Base-by-base conservation (phyloP, 2,888 invertebrate genomes). In the Pilophorus perplexus region DNA sequence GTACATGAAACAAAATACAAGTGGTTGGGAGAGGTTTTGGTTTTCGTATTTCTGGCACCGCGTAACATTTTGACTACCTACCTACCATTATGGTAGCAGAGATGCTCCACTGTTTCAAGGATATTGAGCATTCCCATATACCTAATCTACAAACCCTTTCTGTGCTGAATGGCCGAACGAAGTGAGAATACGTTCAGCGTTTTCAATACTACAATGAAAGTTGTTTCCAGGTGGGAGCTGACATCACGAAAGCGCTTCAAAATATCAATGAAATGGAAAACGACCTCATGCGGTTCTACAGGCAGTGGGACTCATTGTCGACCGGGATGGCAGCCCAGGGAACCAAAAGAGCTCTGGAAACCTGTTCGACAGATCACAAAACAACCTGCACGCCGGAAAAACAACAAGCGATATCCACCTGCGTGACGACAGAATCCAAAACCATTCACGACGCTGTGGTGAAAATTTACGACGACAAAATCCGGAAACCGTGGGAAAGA, bases 191-290 rank as follows among this genome's bases (percentile, higher is more conserved):
- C n/a, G n/a, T n/a, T n/a, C n/a, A n/a, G n/a, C n/a, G n/a, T n/a
- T n/a, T n/a, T n/a, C n/a, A n/a, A n/a, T n/a, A n/a, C n/a, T n/a
- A n/a, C n/a, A n/a, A n/a, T n/a, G n/a, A n/a, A n/a, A n/a, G n/a
- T n/a, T n/a, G n/a, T n/a, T n/a, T n/a, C n/a, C n/a, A n/a, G n/a
- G n/a, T n/a, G n/a, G n/a, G n/a, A n/a, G n/a, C 46, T 52, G 28
- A 52, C 4, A 52, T 52, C 4, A 2, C 2, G 28, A 27, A 28
- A 14, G 55, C 55, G 12, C 4, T 55, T 18, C 12, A 37, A 2
- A 55, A 40, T 12, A 22, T 55, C 1, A 22, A 18, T 38, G 55
- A 55, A 28, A 55, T 55, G 55, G 38, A 55, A 20, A 20, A n/a
- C 14, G 55, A 55, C 14, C 8, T 55, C 10, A 18, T 38, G 18